Conservation (phyloP, 1,140 invertebrate genomes). For the Temnothorax nylanderi region DNA sequence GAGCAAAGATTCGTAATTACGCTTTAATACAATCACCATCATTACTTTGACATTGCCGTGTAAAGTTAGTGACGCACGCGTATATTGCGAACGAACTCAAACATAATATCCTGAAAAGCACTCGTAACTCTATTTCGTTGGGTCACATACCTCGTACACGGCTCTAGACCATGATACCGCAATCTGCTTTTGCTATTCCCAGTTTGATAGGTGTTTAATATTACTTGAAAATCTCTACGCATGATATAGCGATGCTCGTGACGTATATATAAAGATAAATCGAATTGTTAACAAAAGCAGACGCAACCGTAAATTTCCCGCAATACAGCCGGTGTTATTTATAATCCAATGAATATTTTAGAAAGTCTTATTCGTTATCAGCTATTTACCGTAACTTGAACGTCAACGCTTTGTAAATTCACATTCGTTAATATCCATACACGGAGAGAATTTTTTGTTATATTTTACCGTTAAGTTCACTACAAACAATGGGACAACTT, state of each 20-base stretch:
- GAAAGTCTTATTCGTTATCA: not conserved
- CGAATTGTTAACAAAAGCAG: not conserved
- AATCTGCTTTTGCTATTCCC: constrained; percentile 52
- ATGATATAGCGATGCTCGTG: constrained; percentile 1
- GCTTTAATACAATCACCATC: constrained; percentile 7
- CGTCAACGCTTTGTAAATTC: not conserved
- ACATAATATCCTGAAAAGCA: constrained; percentile 79
- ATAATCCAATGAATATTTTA: not conserved
- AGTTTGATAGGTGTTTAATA: constrained; percentile 79
- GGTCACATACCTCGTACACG: constrained; percentile 4
- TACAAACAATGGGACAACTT: no score
- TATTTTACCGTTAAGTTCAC: no score
- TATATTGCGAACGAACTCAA: constrained; percentile 78
- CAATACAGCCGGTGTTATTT: not conserved
- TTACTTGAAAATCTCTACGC: constrained; percentile 66
- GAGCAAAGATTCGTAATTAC: constrained; percentile 3
- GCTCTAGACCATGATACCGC: constrained; percentile 17
- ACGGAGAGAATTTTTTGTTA: no score
- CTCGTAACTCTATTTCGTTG: constrained; percentile 76
- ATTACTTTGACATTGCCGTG: constrained; percentile 25
- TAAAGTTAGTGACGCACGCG: constrained; percentile 60
- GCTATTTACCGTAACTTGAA: not conserved
- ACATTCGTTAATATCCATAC: not conserved
- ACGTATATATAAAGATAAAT: not conserved
- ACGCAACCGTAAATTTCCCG: not conserved